These are phyloP conservation scores for Benthosema pterotum DNA, from an alignment of 2,797 vertebrate genomes.

Conservation along the genomic window DNA sequence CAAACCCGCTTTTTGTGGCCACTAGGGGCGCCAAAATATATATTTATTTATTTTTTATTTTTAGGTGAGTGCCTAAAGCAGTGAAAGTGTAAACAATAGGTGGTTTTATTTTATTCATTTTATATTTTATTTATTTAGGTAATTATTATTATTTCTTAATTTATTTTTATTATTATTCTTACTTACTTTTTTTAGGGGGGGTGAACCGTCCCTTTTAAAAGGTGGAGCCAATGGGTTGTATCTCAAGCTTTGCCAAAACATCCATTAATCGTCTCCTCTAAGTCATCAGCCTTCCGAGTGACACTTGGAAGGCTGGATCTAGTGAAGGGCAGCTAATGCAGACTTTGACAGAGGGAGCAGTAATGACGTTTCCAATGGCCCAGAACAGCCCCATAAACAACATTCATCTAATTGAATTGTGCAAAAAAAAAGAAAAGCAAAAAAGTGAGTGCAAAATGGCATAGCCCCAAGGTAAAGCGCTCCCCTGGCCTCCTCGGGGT, in stretches of 20 bases:
- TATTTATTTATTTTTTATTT: too few species aligned
- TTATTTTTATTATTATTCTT: too few species aligned
- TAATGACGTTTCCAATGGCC: constrained; percentile 64
- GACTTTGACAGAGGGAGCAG: constrained; percentile 48
- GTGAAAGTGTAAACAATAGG: too few species aligned
- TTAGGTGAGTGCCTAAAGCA: too few species aligned
- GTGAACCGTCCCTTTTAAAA: too few species aligned
- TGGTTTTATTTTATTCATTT: too few species aligned
- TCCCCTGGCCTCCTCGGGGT: constrained; percentile 37
- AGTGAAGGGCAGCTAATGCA: constrained; percentile 63
- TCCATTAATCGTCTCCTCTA: constrained; percentile 52
- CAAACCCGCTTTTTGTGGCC: too few species aligned
- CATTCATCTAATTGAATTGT: constrained; percentile 66
- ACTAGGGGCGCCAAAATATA: too few species aligned
- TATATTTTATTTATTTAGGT: too few species aligned
- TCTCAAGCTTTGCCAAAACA: constrained; percentile 49
- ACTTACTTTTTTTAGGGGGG: too few species aligned
- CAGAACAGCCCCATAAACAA: constrained; percentile 72
- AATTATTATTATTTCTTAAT: too few species aligned
- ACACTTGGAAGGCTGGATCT: constrained; percentile 61
- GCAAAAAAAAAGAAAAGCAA: constrained; percentile 10
- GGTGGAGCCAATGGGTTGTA: constrained; percentile 23
- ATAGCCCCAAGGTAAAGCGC: constrained; percentile 57
- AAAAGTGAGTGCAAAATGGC: constrained; percentile 29
- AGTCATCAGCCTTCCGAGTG: constrained; percentile 57